phyloP scores from a whole-genome alignment of 2,797 vertebrate species.

The Pygocentrus nattereri region DNA sequence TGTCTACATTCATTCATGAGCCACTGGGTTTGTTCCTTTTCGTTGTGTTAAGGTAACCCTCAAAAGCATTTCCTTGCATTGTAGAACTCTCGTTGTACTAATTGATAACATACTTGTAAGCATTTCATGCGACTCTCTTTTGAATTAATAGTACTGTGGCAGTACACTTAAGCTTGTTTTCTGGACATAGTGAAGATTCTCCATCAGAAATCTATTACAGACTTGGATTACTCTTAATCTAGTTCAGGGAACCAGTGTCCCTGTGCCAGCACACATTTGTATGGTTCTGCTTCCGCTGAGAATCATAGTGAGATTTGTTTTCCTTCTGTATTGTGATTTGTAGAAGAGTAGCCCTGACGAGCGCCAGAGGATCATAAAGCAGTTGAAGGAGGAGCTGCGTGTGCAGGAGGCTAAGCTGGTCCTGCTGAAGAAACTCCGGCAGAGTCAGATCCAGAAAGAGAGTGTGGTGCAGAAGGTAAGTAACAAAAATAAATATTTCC shows the following conservation, averaged over 20 bases:
- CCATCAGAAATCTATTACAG: not conserved
- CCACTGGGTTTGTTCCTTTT: not conserved
- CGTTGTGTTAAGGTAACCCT: not conserved
- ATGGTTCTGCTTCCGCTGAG: too few species aligned
- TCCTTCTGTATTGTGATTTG: not conserved
- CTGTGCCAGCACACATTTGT: too few species aligned
- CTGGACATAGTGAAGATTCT: not conserved
- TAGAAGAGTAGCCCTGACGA: slow-evolving; percentile 94
- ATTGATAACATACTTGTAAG: too few species aligned
- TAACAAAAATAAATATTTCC: too few species aligned
- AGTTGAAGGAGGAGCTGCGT: slow-evolving; percentile 93
- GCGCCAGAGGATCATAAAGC: slow-evolving; percentile 91
- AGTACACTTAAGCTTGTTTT: not conserved
- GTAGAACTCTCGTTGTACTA: not conserved
- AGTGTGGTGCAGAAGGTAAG: slow-evolving; percentile 89
- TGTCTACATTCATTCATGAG: not conserved
- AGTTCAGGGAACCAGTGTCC: too few species aligned
- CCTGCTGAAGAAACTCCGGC: slow-evolving; percentile 94
- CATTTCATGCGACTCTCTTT: not conserved
- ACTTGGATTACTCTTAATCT: too few species aligned
- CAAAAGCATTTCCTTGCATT: not conserved
- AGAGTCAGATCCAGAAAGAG: slow-evolving; percentile 98
- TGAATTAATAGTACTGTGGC: not conserved
- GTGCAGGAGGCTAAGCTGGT: slow-evolving; percentile 97
- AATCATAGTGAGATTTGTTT: not conserved